Evolutionary conservation across 2,113 vertebrate species (phyloP).

Genomic region (Seriola quinqueradiata): DNA sequence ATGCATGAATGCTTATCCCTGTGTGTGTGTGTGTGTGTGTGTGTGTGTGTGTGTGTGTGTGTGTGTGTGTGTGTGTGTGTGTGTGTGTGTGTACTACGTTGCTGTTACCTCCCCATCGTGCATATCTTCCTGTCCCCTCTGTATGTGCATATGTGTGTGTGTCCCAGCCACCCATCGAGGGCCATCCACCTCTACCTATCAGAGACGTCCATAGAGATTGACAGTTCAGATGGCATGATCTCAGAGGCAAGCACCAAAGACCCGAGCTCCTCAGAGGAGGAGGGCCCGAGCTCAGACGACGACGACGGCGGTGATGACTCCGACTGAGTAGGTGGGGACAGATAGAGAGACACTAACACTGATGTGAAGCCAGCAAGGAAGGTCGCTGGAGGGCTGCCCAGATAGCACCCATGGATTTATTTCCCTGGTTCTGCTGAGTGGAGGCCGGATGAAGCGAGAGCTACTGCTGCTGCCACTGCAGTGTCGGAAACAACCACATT

Average conservation of each 20-base stretch:
- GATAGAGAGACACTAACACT: conserved; percentile 25
- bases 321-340: conserved; percentile 49
- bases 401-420: neutral
- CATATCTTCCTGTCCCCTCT: conserved; percentile 28
- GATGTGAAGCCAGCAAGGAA: conserved; percentile 19
- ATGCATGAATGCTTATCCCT: conserved; percentile 40
- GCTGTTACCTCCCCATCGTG: conserved; percentile 11
- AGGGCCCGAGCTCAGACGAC: conserved; percentile 50
- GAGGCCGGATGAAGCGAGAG: neutral
- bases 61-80: conserved; percentile 16
- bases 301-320: conserved; percentile 39
- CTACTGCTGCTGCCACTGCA: conserved; percentile 9
- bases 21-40: conserved; percentile 16
- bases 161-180: conserved; percentile 69
- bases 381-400: conserved; percentile 14
- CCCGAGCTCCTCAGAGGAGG: conserved; percentile 68
- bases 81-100: conserved; percentile 23
- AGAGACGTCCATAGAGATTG: conserved; percentile 71
- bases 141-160: conserved; percentile 36
- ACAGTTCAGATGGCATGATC: conserved; percentile 79
- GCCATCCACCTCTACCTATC: conserved; percentile 72
- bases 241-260: conserved; percentile 75
- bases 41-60: conserved; percentile 14
- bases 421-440: neutral
- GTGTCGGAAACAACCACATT: neutral